Percentiles rank a stretch among this genome's conserved stretches.
Evolutionary conservation across 2,797 vertebrate genomes (phyloP).

Genomic region (Numenius phaeopus): DNA sequence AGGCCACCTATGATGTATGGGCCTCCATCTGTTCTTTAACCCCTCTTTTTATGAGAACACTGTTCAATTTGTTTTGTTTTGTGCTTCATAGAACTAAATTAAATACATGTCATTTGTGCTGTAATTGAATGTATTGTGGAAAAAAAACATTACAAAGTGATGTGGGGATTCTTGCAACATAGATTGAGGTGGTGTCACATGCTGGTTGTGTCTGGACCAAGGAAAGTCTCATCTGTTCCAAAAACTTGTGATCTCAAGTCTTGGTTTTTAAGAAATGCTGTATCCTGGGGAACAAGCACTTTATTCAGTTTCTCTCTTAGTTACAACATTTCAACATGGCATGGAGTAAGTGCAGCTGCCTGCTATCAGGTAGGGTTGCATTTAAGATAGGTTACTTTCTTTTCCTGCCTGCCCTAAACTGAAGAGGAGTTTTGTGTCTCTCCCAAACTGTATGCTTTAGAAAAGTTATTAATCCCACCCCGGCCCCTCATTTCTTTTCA

Average conservation of each 20-base stretch:
- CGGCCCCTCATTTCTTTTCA: background rate
- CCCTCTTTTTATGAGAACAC: background rate
- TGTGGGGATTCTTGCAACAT: background rate
- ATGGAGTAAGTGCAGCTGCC: background rate
- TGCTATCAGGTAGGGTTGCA: background rate
- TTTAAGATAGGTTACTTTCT: background rate
- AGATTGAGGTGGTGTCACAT: background rate
- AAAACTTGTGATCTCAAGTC: background rate
- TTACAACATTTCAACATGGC: background rate
- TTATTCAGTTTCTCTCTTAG: constrained; percentile 2
- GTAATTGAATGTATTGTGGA: background rate
- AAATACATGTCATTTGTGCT: background rate
- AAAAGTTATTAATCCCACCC: background rate
- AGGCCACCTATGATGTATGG: background rate
- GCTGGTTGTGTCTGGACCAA: background rate
- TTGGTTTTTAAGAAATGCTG: background rate
- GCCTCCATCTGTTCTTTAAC: background rate
- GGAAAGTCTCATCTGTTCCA: background rate
- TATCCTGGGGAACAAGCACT: background rate
- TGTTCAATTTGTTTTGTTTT: background rate
- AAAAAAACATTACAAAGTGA: background rate
- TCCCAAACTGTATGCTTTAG: background rate
- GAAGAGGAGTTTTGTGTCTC: background rate
- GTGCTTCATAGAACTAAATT: background rate
- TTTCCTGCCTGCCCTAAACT: background rate